Evolutionary conservation across 30 jellyfish, hydroid and myxozoan species (phyloP).

Genomic region (Hydractinia symbiolongicarpus): DNA sequence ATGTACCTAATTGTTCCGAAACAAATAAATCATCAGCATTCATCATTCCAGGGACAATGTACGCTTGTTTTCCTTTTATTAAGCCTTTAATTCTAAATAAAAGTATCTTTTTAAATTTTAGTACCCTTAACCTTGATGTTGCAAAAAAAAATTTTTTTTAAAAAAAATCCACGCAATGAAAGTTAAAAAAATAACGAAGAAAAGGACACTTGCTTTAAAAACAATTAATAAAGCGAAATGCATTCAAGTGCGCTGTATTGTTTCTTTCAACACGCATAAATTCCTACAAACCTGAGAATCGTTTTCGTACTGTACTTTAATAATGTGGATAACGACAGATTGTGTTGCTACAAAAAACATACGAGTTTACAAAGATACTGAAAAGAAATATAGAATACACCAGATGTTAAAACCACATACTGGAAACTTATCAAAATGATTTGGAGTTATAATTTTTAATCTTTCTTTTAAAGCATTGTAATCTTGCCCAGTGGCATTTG

Average conservation of each 20-base stretch:
- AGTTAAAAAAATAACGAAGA: not conserved
- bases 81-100: constrained; percentile 39
- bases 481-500: constrained; percentile 27
- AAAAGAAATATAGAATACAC: not conserved
- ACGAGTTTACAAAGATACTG: not conserved
- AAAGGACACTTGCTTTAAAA: no score
- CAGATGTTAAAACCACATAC: constrained; percentile 16
- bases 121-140: no score
- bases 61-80: constrained; percentile 63
- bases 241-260: no score
- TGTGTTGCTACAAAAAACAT: constrained; percentile 41
- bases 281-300: constrained; percentile 36
- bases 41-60: constrained; percentile 91
- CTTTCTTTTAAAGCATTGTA: constrained; percentile 20
- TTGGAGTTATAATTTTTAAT: constrained; percentile 53
- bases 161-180: not conserved
- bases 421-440: constrained; percentile 52
- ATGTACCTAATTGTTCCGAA: constrained; percentile 55
- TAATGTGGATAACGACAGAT: constrained; percentile 65
- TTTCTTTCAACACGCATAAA: not conserved
- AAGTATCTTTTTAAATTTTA: not conserved
- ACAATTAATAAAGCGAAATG: no score
- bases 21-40: constrained; percentile 65
- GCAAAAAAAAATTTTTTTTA: no score
- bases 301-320: constrained; percentile 73